Base-by-base conservation (phyloP, 2,797 vertebrate genomes). In the Anas bernieri region DNA sequence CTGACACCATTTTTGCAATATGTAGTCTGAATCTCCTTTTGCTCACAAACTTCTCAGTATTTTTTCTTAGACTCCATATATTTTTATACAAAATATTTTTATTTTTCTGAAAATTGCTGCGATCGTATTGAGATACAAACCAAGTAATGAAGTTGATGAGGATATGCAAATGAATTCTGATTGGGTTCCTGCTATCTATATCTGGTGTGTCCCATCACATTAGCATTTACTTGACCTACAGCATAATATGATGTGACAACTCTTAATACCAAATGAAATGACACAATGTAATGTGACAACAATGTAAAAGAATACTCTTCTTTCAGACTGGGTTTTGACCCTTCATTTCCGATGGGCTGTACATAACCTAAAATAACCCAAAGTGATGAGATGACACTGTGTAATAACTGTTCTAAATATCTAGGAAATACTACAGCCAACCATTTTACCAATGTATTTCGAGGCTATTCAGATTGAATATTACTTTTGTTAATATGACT, bases 81-180 rank as follows among this genome's bases (percentile, higher is more conserved):
- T 21, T 70, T 59, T 17, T 39, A 75, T 30, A 87, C 11, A 82
- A 93, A 96, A 91, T 52, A 83, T 31, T 90, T 94, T 48, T 78
- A 26, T 70, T 96, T 91, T 93, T 79, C 15, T 82, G 58, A 54
- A 69, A 37, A 70, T 13, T 68, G 26, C 39, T 64, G 52, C 80
- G 66, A 64, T 64, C 26, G 17, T 41, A 12, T 76, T 78, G 23
- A 63, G 23, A 67, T 73, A 76, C 26, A 41, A 94, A 55, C 58
- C 63, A 75, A 25, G 56, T 93, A 94, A 84, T 70, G 35, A 87
- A 46, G 52, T 69, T 31, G 1, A 85, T 87, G 75, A 77, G 46
- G 35, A 66, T 68, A 43, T 82, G 33, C 33, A 97, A 94, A 97
- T 93, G 11, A 85, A 90, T 95, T 94, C 86, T 18, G 30, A 93